Base-by-base conservation (phyloP, 2,113 vertebrate genomes). In the Phalacrocorax carbo region DNA sequence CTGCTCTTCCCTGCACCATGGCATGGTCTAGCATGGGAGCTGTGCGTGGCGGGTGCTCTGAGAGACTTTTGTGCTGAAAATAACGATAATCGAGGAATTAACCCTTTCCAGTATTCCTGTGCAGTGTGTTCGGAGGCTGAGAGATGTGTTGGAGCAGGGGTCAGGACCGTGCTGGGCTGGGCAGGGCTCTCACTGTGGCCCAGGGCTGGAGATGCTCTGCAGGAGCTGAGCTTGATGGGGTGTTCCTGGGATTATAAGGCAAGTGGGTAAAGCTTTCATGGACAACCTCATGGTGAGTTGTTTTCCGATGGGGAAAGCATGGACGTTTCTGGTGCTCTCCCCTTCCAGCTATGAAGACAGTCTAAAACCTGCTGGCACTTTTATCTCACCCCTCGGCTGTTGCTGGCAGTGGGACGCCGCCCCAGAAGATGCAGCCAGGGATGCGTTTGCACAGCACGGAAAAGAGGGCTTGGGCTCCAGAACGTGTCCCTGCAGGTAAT, bases 401-500 rank as follows among this genome's bases (percentile, higher is more conserved):
- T n/a, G 17, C 15, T 65, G 98, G 98, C 38, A 96, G 98, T 69
- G 97, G 61, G 13, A 97, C 5, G 94, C 94, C 36, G 97, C 98
- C 84, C 83, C 86, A 36, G 93, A 98, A 91, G 96, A 96, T 5
- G 91, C 92, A 15, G 97, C 98, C 20, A 87, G 91, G 44, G 44
- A 46, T 46, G 44, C 17, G 17, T 46, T 46, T 17, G 44, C 17
- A 46, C 44, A 46, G 44, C 44, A 46, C 17, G 44, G 44, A 46
- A 46, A 46, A 15, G 17, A 17, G 44, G 44, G 17, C 44, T 46
- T 18, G 73, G 98, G 98, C 90, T 98, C 97, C 84, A 96, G 94
- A n/a, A 38, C 1, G 0, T 6, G 20, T 26, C 57, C 38, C 6
- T n/a, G 65, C 13, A 23, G n/a, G 34, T 26, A 23, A 6, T 2